Evolutionary conservation across 2,113 vertebrate species (phyloP).

Genomic region (Ictalurus punctatus): DNA sequence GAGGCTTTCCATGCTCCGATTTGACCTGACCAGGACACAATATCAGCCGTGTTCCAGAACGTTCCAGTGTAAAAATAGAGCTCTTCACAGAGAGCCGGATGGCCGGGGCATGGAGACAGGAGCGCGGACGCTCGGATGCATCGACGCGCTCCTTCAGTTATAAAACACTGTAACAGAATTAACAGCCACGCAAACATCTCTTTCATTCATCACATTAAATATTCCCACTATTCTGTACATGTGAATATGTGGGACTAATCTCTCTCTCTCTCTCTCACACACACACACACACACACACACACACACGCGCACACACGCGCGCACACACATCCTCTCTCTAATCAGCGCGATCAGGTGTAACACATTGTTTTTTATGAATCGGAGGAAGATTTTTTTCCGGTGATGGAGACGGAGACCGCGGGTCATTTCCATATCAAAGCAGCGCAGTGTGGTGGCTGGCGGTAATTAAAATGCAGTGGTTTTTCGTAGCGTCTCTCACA

Average conservation of each 20-base stretch:
- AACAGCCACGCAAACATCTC: not conserved
- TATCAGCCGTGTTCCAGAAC: constrained; percentile 29
- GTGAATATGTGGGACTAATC: constrained; percentile 72
- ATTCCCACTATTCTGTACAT: constrained; percentile 42
- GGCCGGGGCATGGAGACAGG: not conserved
- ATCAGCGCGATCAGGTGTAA: constrained; percentile 86
- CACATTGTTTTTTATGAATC: constrained; percentile 96
- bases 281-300: not conserved
- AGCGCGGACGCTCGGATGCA: not conserved
- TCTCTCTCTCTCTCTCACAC: no score
- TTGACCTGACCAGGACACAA: constrained; percentile 31
- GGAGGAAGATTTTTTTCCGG: constrained; percentile 88
- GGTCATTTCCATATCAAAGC: constrained; percentile 99
- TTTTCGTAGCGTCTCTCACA: constrained; percentile 74
- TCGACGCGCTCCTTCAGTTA: not conserved
- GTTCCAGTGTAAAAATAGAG: constrained; percentile 35
- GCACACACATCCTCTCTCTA: constrained; percentile 56
- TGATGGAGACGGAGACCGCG: constrained; percentile 86
- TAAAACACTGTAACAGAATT: not conserved
- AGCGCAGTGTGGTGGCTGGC: constrained; percentile 85
- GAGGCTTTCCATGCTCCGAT: not conserved
- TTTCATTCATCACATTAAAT: not conserved
- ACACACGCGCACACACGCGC: not conserved
- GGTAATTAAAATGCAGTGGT: constrained; percentile 97
- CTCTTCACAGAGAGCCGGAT: constrained; percentile 33